phyloP scores from a whole-genome alignment of 2,113 vertebrate species.

The Sterna hirundo region DNA sequence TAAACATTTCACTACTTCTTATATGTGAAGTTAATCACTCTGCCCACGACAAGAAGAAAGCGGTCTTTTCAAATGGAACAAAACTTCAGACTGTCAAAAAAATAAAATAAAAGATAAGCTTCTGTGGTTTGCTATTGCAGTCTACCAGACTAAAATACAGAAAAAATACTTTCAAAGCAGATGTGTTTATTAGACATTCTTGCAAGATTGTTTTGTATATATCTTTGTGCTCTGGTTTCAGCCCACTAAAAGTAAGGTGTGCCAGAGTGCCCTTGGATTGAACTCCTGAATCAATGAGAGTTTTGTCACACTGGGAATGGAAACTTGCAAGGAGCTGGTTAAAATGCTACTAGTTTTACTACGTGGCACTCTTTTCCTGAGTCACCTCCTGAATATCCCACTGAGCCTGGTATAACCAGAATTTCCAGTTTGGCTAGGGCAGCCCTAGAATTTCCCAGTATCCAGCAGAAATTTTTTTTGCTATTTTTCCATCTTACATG shows the following conservation, averaged over 20 bases:
- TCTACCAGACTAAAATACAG: background rate
- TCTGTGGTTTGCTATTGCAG: background rate
- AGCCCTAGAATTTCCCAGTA: background rate
- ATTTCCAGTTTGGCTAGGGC: constrained; percentile 2
- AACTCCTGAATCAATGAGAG: constrained; percentile 39
- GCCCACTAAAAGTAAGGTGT: background rate
- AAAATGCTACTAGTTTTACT: constrained; percentile 12
- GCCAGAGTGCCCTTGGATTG: background rate
- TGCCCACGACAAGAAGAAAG: background rate
- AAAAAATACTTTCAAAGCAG: background rate
- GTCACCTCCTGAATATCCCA: constrained; percentile 3
- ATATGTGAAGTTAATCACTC: too few species aligned
- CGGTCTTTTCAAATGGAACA: background rate
- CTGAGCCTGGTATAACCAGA: background rate
- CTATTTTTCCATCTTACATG: background rate
- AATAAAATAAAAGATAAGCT: background rate
- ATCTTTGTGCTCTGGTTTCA: background rate
- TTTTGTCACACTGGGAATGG: background rate
- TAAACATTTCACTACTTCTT: too few species aligned
- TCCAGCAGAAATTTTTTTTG: background rate
- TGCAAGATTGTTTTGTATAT: background rate
- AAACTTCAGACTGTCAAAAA: background rate
- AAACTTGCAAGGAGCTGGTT: constrained; percentile 4
- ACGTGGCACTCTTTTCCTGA: background rate
- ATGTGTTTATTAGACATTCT: background rate